Base-by-base conservation (phyloP, 2,888 invertebrate species). In the Unio pictorum region DNA sequence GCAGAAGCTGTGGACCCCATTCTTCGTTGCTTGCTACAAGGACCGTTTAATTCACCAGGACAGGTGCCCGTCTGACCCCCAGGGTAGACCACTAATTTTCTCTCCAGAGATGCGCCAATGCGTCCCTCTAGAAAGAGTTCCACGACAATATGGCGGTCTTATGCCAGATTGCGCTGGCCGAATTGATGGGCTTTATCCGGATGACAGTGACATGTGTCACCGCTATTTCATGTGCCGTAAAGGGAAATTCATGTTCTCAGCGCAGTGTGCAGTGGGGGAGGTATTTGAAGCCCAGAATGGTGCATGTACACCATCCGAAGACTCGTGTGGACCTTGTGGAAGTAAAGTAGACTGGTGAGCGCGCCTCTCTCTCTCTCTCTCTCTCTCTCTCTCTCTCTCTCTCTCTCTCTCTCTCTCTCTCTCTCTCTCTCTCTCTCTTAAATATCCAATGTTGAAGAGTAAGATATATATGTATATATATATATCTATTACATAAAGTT, bases 151-250 rank as follows among this genome's bases (percentile, higher is more conserved):
- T 17, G 55, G 54, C 17, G 63, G 63, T 20, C 11, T 17, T 7
- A 54, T 55, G 55, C 63, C 63, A 6, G 17, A 55, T 55, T 63
- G 63, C 23, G 20, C 3, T 11, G 63, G 55, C 15, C 26, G 23
- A 23, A 26, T n/a, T 1, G 23, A 63, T 63, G 63, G 63, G 15
- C 17, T 55, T 6, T 63, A 63, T 15, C 72, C 74, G 17, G 84
- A 84, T 62, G 73, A 75, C 11, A 76, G 74, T 54, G 82, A 81
- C 1, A 72, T 80, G 18, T 84, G 84, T 67, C 73, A 80, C 30
- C 79, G 80, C 54, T 84, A 80, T 66, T 75, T 80, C 56, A 73
- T 75, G 54, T 84, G 84, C 68, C 61, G 59, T 26, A 60, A 68
- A 18, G 75, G 75, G 17, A 58, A 57, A 15, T 65, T 79, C 56